Conservation (phyloP, 2,888 invertebrate species). For the Apotomis turbidana region DNA sequence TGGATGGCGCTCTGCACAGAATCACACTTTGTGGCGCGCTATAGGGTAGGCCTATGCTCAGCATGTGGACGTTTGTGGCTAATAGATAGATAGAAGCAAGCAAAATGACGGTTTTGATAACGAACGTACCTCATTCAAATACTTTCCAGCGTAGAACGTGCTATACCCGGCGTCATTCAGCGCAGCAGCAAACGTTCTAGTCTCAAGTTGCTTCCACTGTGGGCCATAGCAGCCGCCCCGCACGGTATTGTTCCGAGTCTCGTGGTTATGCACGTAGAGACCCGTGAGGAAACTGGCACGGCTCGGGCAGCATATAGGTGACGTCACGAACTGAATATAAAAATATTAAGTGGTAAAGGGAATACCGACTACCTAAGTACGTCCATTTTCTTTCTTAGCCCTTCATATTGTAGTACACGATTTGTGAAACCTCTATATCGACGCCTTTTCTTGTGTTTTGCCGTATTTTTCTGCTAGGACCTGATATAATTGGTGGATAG, state of each 20-base stretch:
- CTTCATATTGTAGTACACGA: too few species aligned
- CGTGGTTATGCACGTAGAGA: conserved; percentile 92
- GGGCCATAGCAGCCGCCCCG: conserved; percentile 89
- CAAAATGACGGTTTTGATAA: conserved; percentile 81
- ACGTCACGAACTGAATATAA: conserved; percentile 88
- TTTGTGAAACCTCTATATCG: too few species aligned
- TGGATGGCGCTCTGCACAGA: too few species aligned
- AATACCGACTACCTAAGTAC: too few species aligned
- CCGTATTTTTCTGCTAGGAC: too few species aligned
- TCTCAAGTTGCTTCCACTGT: conserved; percentile 87
- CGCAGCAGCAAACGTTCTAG: conserved; percentile 86
- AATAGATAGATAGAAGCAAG: too few species aligned
- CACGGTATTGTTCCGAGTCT: conserved; percentile 90
- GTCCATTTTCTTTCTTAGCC: too few species aligned
- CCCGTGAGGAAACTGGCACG: conserved; percentile 94
- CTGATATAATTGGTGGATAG: too few species aligned
- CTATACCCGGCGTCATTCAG: conserved; percentile 87
- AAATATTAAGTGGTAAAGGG: conserved; percentile 43
- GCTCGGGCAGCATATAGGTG: conserved; percentile 95
- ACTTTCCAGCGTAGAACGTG: conserved; percentile 96
- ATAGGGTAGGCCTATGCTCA: too few species aligned
- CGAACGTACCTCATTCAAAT: conserved; percentile 80
- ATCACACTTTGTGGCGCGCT: too few species aligned
- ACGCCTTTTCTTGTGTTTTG: too few species aligned
- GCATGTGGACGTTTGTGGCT: too few species aligned